Conservation (phyloP, 2,888 invertebrate genomes). For the Baccha elongata region DNA sequence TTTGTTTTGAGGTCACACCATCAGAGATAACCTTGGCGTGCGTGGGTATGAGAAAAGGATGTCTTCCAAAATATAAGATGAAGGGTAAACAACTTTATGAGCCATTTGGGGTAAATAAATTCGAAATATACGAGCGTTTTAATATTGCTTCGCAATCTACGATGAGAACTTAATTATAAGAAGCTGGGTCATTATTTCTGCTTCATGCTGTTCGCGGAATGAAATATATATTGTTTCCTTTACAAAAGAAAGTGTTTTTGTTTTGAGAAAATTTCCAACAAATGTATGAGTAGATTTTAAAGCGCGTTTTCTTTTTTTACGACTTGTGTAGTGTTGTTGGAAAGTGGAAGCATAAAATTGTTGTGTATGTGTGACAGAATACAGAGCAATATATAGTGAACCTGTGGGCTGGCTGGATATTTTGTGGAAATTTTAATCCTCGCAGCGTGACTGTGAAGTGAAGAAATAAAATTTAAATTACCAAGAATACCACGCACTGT, state of each 20-base stretch:
- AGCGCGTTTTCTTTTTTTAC: conserved; percentile 2
- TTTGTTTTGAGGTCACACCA: conserved; percentile 32
- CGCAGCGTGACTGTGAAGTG: conserved; percentile 30
- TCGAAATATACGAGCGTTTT: conserved; percentile 54
- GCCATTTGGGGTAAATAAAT: conserved; percentile 58
- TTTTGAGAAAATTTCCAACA: conserved; percentile 25
- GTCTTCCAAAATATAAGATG: conserved; percentile 22
- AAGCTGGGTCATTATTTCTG: conserved; percentile 54
- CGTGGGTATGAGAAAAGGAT: not conserved
- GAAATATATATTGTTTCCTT: conserved; percentile 43
- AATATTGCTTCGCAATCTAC: conserved; percentile 51
- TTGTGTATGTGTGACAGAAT: not conserved
- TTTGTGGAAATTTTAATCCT: conserved; percentile 16
- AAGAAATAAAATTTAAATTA: conserved; percentile 37
- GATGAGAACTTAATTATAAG: conserved; percentile 59
- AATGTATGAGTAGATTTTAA: not conserved
- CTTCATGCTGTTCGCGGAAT: conserved; percentile 26
- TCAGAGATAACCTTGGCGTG: conserved; percentile 34
- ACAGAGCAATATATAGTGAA: not conserved
- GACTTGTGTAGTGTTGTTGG: conserved; percentile 7
- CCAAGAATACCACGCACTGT: not conserved
- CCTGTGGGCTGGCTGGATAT: conserved; percentile 1
- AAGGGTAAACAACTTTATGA: conserved; percentile 56
- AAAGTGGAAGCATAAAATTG: not conserved
- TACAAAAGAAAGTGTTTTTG: not conserved